Base-by-base conservation (phyloP, 1,140 invertebrate species). In the Drosophila sproati region DNA sequence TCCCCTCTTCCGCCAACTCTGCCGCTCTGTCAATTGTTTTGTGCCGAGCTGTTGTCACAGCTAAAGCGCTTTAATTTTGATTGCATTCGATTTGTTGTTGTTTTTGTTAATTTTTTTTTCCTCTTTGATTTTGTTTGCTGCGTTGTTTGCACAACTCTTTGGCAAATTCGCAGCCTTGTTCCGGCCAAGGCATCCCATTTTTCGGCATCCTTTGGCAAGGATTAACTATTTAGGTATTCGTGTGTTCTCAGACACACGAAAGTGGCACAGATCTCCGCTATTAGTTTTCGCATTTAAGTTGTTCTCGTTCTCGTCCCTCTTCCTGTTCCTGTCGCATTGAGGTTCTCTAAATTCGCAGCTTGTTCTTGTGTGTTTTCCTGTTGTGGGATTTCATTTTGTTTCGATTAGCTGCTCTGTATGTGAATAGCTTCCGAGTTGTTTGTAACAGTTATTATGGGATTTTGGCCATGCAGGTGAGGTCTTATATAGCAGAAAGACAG, bases 41-140 rank as follows among this genome's bases (percentile, higher is more conserved):
- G 71, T 70, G 52, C 68, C 71, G 62, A 52, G 20, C 77, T 85
- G 82, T 86, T 86, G 82, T 86, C 82, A 88, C 85, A 89, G 85
- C 78, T 89, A 87, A 89, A 89, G 86, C 85, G 85, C 85, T 89
- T 89, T 90, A 89, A 85, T 90, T 89, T 89, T 90, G 85, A 89
- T 89, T 89, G 81, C 86, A 85, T 85, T 90, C 85, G 85, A 88
- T 88, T 88, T 87, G 85, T 88, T 86, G 75, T 60, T 81, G 77
- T 54, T 82, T 35, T 5, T 55, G 10, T 12, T 70, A 63, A 67
- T 64, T 60, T 73, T 20, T 39, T 8, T 37, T 37, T 29, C 37
- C 37, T 57, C 29, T 51, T 51, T 35, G 32, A 35, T 55, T 69
- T 20, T 20, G 60, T 63, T 63, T 37, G 61, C 68, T 45, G 63